These are phyloP conservation scores for Lipophrys pholis DNA, from an alignment of 2,113 vertebrate genomes.

Conservation along the genomic window DNA sequence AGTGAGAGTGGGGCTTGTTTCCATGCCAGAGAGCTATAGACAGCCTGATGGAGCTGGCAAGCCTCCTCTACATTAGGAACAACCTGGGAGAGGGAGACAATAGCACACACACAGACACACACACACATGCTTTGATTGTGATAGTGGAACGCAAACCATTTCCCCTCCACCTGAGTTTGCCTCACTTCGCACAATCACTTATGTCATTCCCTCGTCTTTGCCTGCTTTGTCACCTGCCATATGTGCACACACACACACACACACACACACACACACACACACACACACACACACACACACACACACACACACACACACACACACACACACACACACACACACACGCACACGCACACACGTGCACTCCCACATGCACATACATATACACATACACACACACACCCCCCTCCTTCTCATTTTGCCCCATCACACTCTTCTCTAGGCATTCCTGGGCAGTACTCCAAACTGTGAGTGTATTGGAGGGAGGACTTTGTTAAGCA, in stretches of 20 bases:
- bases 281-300: neutral
- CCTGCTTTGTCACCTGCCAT: conserved; percentile 59
- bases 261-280: conserved; percentile 21
- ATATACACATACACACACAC: conserved; percentile 11
- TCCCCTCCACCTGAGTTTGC: conserved; percentile 60
- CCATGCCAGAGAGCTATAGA: conserved; percentile 64
- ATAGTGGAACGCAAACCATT: conserved; percentile 61
- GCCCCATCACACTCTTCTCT: conserved; percentile 53
- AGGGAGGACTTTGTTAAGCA: conserved; percentile 62
- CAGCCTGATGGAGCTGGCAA: conserved; percentile 64
- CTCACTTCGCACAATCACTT: conserved; percentile 47
- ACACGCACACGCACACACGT: neutral
- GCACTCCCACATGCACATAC: conserved; percentile 18
- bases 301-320: conserved; percentile 5
- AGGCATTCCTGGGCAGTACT: conserved; percentile 71
- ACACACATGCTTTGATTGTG: conserved; percentile 41
- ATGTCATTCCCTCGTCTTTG: conserved; percentile 44
- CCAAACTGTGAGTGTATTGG: conserved; percentile 68
- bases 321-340: conserved; percentile 21
- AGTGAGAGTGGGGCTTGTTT: conserved; percentile 62
- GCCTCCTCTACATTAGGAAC: conserved; percentile 46
- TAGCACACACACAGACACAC: conserved; percentile 27
- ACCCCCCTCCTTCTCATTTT: conserved; percentile 38
- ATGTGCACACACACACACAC: conserved; percentile 11
- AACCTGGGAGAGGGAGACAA: conserved; percentile 72